Base-by-base conservation (phyloP, 2,797 vertebrate species). In the Myiotriccus ornatus region DNA sequence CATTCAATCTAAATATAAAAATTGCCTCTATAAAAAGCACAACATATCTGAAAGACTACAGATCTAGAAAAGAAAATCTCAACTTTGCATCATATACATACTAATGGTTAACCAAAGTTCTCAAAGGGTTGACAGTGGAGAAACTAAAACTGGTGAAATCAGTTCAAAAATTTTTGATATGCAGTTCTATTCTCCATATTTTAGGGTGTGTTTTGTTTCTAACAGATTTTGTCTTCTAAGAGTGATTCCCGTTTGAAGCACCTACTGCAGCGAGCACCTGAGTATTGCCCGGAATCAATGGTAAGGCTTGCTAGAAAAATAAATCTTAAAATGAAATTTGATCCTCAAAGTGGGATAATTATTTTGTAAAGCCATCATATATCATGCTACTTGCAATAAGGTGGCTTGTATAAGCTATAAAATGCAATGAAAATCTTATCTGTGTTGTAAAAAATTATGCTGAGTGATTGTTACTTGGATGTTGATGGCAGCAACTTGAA, bases 231-330 rank as follows among this genome's bases (percentile, higher is more conserved):
- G 80, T 98, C 98, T 57, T 99, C 99, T 96, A 99, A 99, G 98
- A 99, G 99, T 93, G 99, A 99, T 97, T 99, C 99, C 55, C 99
- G 98, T 93, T 97, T 99, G 94, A 99, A 98, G 97, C 99, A 99
- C 96, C 98, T 99, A 53, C 97, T 99, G 77, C 99, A 98, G 92
- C 97, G 99, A 95, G 98, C 99, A 94, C 99, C 99, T 62, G 98
- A 99, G 84, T 99, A 99, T 97, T 99, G 99, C 93, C 98, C 99
- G 25, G 99, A 99, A 97, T 98, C 99, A 60, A 98, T 99, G 99
- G 99, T 99, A 98, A 98, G 98, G 87, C 46, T 78, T 93, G 10
- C 37, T 79, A 49, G 44, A 55, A 90, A 39, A 71, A 90, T 34
- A 91, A 75, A 30, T 13, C 35, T 78, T 37, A 35, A 3, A 19